Conservation (phyloP, 2,113 vertebrate species). For the Emydocephalus ijimae region DNA sequence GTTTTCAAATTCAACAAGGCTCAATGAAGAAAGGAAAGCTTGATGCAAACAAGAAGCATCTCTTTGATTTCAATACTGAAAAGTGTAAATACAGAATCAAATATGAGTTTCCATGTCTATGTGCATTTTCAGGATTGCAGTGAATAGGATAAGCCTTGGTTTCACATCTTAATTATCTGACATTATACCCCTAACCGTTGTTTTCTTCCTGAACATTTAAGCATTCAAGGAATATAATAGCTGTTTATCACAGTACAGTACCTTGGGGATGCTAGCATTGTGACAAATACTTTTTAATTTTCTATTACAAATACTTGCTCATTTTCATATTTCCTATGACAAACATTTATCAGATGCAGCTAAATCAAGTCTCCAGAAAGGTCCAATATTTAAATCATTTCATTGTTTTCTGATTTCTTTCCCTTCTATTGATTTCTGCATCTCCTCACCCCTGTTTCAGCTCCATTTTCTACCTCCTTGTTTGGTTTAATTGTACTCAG, state of each 20-base stretch:
- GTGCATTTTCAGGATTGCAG: neutral
- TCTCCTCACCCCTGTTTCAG: neutral
- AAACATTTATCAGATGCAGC: neutral
- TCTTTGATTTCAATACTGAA: neutral
- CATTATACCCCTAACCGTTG: neutral
- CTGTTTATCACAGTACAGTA: neutral
- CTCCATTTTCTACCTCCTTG: neutral
- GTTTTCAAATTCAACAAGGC: neutral
- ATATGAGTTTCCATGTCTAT: neutral
- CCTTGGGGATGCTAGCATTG: neutral
- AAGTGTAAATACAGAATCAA: neutral
- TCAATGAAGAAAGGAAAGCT: neutral
- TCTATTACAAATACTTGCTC: neutral
- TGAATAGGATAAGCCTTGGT: neutral
- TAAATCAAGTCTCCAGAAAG: neutral
- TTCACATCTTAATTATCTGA: neutral
- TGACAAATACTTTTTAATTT: neutral
- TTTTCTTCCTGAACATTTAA: neutral
- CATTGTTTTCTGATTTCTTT: neutral
- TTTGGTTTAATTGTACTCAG: neutral
- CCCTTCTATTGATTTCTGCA: neutral
- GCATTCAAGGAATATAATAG: neutral
- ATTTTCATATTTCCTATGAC: neutral
- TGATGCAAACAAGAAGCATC: neutral
- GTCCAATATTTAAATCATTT: neutral